Evolutionary conservation across 1,140 invertebrate genomes (phyloP).

Genomic region (Zaprionus vittiger): DNA sequence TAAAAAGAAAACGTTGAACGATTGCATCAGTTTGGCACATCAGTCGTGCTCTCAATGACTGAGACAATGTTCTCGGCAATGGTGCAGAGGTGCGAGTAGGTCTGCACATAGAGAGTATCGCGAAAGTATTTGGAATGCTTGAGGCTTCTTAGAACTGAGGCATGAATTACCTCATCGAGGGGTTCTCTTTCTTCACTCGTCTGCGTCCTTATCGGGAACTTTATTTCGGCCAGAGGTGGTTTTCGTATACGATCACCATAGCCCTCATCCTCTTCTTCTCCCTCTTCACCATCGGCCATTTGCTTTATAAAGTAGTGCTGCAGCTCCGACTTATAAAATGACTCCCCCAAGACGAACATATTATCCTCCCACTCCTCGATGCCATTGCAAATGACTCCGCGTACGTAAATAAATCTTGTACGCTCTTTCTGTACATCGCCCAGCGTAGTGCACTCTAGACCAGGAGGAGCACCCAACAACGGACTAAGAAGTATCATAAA

Average conservation of each 20-base stretch:
- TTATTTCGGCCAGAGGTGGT: neutral
- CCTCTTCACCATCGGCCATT: slow-evolving; percentile 8
- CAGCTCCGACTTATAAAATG: slow-evolving; percentile 61
- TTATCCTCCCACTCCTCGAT: slow-evolving; percentile 78
- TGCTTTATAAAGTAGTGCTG: slow-evolving; percentile 43
- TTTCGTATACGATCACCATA: neutral
- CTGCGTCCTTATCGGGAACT: neutral
- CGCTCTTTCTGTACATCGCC: slow-evolving; percentile 47
- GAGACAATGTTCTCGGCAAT: slow-evolving; percentile 74
- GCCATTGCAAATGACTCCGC: slow-evolving; percentile 66
- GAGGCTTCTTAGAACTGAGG: slow-evolving; percentile 38
- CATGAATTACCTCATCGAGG: neutral
- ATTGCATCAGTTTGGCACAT: slow-evolving; percentile 31
- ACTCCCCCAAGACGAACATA: slow-evolving; percentile 49
- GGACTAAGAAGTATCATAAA: slow-evolving; percentile 23
- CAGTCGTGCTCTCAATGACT: slow-evolving; percentile 71
- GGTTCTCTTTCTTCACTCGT: neutral
- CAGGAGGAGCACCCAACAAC: slow-evolving; percentile 13
- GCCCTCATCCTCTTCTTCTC: slow-evolving; percentile 11
- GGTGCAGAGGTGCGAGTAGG: slow-evolving; percentile 73
- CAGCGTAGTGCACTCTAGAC: neutral
- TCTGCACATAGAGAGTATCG: slow-evolving; percentile 73
- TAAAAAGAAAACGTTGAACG: neutral
- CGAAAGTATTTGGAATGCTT: slow-evolving; percentile 62
- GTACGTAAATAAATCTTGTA: slow-evolving; percentile 69